These are phyloP conservation scores for Vulpes ferrilata DNA, from an alignment of 2,113 vertebrate genomes.

Conservation along the genomic window DNA sequence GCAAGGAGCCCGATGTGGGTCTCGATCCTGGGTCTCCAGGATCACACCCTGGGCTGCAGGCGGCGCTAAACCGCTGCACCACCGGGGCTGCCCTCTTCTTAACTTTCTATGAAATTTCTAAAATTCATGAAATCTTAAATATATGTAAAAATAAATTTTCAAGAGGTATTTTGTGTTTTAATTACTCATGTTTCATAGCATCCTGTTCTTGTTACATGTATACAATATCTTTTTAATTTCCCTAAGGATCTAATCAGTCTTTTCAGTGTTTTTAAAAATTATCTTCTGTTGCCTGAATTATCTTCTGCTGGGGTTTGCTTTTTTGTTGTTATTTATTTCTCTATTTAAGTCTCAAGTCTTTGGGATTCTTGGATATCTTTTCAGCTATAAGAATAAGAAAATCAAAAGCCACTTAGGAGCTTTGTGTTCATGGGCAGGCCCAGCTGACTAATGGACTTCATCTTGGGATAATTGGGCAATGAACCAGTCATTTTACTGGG, in stretches of 20 bases:
- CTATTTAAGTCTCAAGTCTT: background rate
- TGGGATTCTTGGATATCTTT: background rate
- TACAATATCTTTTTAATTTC: background rate
- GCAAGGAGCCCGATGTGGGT: too few species aligned
- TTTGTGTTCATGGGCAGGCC: background rate
- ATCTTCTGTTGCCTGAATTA: background rate
- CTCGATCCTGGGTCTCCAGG: too few species aligned
- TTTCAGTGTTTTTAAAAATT: constrained; percentile 8
- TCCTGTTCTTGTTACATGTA: background rate
- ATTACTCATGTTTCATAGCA: background rate
- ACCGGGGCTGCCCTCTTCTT: background rate
- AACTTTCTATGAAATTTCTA: background rate
- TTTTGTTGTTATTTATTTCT: background rate
- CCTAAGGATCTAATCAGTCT: background rate
- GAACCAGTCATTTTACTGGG: background rate
- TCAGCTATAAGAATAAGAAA: background rate
- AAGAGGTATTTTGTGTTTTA: background rate
- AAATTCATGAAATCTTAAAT: background rate
- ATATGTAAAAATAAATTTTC: background rate
- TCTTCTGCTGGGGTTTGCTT: background rate
- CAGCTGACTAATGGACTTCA: background rate
- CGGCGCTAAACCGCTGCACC: too few species aligned
- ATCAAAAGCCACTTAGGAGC: background rate
- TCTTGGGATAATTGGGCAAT: background rate
- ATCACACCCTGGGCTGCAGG: too few species aligned